A percentile compares a stretch with the other conserved stretches of the same genome.
These are phyloP conservation scores for Yoshiicerus persimilis DNA, from an alignment of 1,140 invertebrate species.

Conservation along the genomic window DNA sequence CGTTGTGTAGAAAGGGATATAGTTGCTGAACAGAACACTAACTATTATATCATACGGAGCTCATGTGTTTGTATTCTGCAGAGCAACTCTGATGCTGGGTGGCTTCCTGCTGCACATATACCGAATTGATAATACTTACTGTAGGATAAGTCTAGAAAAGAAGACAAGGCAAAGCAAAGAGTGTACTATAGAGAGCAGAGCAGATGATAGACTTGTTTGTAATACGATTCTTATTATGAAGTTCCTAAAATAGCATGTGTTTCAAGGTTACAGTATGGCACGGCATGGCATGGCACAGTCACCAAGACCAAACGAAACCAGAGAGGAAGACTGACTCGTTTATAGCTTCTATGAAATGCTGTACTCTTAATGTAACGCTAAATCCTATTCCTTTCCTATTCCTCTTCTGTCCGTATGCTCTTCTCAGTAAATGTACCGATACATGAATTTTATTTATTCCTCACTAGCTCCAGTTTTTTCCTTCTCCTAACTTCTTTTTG, in stretches of 20 bases:
- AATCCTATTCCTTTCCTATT: neutral
- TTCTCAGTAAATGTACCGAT: neutral
- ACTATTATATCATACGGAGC: neutral
- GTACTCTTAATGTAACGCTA: neutral
- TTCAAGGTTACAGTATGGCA: slow-evolving; percentile 31
- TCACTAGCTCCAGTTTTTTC: too few relatives aligned
- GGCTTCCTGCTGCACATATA: neutral
- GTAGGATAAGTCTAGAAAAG: neutral
- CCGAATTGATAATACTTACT: neutral
- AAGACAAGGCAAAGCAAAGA: neutral
- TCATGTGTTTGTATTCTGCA: too few relatives aligned
- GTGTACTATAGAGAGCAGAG: neutral
- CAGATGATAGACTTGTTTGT: slow-evolving; percentile 9
- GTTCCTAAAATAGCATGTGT: slow-evolving; percentile 40
- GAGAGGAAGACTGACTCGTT: neutral
- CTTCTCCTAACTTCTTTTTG: too few relatives aligned
- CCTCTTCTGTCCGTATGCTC: neutral
- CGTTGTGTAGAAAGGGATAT: neutral
- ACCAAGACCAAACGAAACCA: neutral
- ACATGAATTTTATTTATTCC: neutral
- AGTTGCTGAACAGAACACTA: neutral
- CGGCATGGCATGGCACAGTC: neutral
- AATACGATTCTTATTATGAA: slow-evolving; percentile 12
- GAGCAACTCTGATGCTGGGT: neutral
- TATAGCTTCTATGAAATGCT: neutral